phyloP scores from a whole-genome alignment of 2,113 vertebrate genomes.

The Miniopterus natalensis region DNA sequence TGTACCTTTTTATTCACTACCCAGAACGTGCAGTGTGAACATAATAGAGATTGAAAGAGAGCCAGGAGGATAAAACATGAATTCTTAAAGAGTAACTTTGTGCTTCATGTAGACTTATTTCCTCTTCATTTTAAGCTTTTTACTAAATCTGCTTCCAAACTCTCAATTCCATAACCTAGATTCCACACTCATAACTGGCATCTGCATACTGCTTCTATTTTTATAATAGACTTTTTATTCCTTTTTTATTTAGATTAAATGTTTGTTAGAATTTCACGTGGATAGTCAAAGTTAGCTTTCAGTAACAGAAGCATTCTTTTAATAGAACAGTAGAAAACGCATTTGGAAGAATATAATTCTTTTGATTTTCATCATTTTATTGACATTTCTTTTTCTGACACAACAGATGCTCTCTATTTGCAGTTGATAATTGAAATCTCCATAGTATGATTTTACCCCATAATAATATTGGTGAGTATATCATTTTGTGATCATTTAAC shows the following conservation, averaged over 20 bases:
- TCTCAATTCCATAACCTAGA: slow-evolving; percentile 4
- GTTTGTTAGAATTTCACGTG: slow-evolving; percentile 7
- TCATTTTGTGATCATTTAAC: neutral
- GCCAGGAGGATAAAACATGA: neutral
- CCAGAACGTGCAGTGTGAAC: slow-evolving; percentile 90
- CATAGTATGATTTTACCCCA: neutral
- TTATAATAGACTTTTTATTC: slow-evolving; percentile 14
- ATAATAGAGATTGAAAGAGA: slow-evolving; percentile 82
- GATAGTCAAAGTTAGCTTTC: neutral
- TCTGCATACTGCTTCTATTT: slow-evolving; percentile 41
- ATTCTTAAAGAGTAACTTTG: slow-evolving; percentile 30
- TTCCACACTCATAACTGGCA: slow-evolving; percentile 36
- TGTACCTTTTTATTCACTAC: slow-evolving; percentile 87
- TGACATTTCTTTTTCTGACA: slow-evolving; percentile 28
- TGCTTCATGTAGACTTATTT: slow-evolving; percentile 26
- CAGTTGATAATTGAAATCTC: neutral
- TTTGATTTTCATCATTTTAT: slow-evolving; percentile 26
- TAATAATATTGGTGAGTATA: neutral
- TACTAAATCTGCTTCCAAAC: slow-evolving; percentile 24
- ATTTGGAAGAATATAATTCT: neutral
- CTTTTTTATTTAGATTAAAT: slow-evolving; percentile 36
- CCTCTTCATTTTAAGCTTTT: slow-evolving; percentile 13
- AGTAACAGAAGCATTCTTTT: slow-evolving; percentile 23
- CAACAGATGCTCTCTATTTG: neutral
- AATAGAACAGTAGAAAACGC: slow-evolving; percentile 1